phyloP scores from a whole-genome alignment of 2,888 invertebrate genomes.

The Diplazon laetatorius region DNA sequence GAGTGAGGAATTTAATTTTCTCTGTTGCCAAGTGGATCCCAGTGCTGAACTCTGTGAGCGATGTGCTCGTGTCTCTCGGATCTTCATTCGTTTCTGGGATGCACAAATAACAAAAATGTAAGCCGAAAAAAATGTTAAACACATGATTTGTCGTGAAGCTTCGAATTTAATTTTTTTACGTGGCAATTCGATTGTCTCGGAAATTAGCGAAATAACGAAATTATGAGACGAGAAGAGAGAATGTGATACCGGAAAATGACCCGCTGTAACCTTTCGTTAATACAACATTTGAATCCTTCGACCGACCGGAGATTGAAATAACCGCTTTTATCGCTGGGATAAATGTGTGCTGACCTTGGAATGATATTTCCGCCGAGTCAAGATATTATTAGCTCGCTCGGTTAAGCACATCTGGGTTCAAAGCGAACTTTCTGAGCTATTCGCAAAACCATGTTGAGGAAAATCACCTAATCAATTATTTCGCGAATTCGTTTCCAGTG shows the following conservation, averaged over 20 bases:
- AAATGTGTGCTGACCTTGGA: slow-evolving; percentile 3
- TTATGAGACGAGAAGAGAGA: not conserved
- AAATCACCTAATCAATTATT: not conserved
- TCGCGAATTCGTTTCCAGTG: not conserved
- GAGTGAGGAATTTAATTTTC: slow-evolving; percentile 55
- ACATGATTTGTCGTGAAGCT: not conserved
- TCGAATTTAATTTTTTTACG: slow-evolving; percentile 11
- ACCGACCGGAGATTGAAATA: slow-evolving; percentile 3
- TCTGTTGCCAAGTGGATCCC: slow-evolving; percentile 17
- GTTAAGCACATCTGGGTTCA: not conserved
- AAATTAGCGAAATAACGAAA: no score
- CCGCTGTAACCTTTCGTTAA: slow-evolving; percentile 10
- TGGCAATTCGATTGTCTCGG: no score
- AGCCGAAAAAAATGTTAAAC: not conserved
- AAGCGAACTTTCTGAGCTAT: not conserved
- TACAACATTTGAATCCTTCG: not conserved
- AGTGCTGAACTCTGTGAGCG: slow-evolving; percentile 16
- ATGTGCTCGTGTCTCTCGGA: not conserved
- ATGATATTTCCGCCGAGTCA: slow-evolving; percentile 19
- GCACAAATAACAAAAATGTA: not conserved
- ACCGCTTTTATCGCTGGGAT: slow-evolving; percentile 2
- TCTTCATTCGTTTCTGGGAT: not conserved
- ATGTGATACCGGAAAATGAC: not conserved
- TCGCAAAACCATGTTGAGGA: not conserved
- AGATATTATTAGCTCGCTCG: slow-evolving; percentile 30